These are phyloP conservation scores for Zoanthus sansibaricus DNA, from an alignment of 92 coral and sea anemone species.

Conservation along the genomic window DNA sequence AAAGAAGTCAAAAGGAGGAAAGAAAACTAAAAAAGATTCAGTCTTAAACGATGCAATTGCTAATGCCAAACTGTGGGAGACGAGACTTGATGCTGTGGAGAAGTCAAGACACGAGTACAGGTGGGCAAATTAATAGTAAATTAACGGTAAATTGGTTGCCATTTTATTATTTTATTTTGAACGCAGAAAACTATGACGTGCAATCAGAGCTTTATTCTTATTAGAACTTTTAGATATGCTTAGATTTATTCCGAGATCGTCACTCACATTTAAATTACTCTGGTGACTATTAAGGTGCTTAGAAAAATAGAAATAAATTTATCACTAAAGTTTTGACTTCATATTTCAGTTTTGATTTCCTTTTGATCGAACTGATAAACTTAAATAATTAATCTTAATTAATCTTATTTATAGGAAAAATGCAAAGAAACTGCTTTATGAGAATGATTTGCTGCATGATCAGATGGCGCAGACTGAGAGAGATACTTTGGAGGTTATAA, in stretches of 20 bases:
- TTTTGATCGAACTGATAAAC: neutral
- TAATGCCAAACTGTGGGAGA: constrained; percentile 97
- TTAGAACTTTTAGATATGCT: too few species aligned
- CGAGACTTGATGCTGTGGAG: constrained; percentile 82
- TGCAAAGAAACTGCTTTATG: constrained; percentile 89
- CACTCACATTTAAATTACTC: too few species aligned
- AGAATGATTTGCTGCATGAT: constrained; percentile 89
- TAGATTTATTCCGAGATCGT: too few species aligned
- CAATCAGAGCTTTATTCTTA: too few species aligned
- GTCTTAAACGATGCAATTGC: constrained; percentile 97
- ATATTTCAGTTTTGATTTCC: neutral
- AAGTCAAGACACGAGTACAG: constrained; percentile 89
- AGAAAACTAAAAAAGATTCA: constrained; percentile 90
- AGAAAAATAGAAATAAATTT: too few species aligned
- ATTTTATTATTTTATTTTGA: too few species aligned
- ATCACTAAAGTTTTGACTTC: neutral
- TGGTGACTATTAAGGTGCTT: too few species aligned
- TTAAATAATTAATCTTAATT: neutral
- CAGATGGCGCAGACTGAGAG: constrained; percentile 90
- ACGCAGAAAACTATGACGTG: too few species aligned
- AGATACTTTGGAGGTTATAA: constrained; percentile 92
- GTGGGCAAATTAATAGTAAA: constrained; percentile 29
- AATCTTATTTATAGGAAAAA: constrained; percentile 68
- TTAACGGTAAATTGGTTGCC: neutral
- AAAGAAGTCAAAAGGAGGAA: constrained; percentile 79